These are phyloP conservation scores for Nemoura dubitans DNA, from an alignment of 2,888 invertebrate species.

Conservation along the genomic window DNA sequence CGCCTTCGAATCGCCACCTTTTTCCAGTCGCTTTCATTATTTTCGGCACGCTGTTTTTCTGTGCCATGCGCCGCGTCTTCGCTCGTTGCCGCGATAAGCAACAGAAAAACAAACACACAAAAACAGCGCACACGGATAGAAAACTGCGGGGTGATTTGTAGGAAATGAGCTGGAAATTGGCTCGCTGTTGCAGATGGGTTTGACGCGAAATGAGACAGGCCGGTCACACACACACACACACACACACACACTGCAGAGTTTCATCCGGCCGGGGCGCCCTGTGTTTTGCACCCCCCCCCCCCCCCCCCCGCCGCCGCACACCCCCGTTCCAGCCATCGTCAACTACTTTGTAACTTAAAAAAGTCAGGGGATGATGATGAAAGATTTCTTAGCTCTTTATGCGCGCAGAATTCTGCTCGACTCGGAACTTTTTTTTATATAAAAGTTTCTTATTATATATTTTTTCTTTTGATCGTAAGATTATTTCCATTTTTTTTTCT, in stretches of 20 bases:
- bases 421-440: background rate
- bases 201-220: conserved; percentile 44
- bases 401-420: background rate
- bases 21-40: background rate
- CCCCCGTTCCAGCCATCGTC: background rate
- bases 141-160: conserved; percentile 28
- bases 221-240: conserved; percentile 29
- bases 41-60: background rate
- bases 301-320: background rate
- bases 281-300: background rate
- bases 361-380: conserved; percentile 29
- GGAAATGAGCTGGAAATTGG: conserved; percentile 47
- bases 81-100: background rate
- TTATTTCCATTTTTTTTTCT: conserved; percentile 28
- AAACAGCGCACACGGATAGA: too few relatives aligned
- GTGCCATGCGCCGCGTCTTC: background rate
- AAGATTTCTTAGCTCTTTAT: conserved; percentile 20
- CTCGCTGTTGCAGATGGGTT: conserved; percentile 41
- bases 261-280: too few relatives aligned
- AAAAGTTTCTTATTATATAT: conserved; percentile 19
- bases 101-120: too few relatives aligned
- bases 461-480: conserved; percentile 8
- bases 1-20: background rate
- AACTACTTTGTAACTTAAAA: conserved; percentile 27
- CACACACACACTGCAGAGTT: too few relatives aligned